Evolutionary conservation across 2,888 invertebrate species (phyloP), one percentile per base, ranked within the genome.

Genomic region (Pachydiplax longipennis): DNA sequence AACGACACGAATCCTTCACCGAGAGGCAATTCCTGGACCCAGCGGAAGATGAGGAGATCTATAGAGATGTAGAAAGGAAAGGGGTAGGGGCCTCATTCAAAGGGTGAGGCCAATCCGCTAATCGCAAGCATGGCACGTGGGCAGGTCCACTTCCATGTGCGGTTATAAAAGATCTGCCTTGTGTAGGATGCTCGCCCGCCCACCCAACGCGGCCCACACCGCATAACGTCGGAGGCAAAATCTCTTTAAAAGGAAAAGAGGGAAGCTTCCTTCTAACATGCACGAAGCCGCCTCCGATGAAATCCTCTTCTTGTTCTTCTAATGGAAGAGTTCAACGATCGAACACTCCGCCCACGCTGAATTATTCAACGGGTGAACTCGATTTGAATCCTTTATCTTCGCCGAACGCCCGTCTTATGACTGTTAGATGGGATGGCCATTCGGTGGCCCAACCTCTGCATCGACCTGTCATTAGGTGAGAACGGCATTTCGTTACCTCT

Each of bases 111-210:
- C 35, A 18, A 61, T 87, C 61, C 65, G 61, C 87, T 87, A 65
- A 61, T 61, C 58, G 31, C 83, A 18, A 31, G 53, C 5, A 12
- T 5, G 37, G 37, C n/a, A 65, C 87, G 87, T 87, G 87, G 87
- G 87, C 87, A 37, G 87, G n/a, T 61, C 31, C 61, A 87, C 61
- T 61, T 87, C 87, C 87, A 87, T 87, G 87, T 61, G 87, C 87
- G 87, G 61, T 61, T 61, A 87, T 61, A 87, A 87, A 87, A 40
- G 87, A 65, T 58, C 87, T 61, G 22, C 61, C 35, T 65, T 40
- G 87, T 61, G 87, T 31, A 35, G 61, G 37, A 35, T 13, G 61
- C 25, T n/a, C 65, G 8, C 65, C 65, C 73, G 13, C 73, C 73
- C 73, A 73, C 61, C 37, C 31, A 35, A 10, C 31, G 58, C 87